phyloP scores from a whole-genome alignment of 2,797 vertebrate species.

The Syncerus caffer region DNA sequence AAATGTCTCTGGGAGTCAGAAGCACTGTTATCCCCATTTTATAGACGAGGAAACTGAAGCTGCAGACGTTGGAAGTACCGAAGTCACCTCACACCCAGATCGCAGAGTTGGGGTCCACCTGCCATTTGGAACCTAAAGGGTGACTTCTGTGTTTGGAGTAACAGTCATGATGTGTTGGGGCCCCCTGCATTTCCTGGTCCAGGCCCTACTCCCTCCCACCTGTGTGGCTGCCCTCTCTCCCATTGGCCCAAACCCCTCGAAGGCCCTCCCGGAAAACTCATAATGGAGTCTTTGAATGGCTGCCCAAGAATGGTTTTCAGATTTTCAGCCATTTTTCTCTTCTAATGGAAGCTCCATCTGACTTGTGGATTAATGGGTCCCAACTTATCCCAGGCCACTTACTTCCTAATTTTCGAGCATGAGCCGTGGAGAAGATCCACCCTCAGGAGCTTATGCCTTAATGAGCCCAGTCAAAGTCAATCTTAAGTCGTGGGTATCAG shows the following conservation, averaged over 20 bases:
- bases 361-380: slow-evolving; percentile 77
- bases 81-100: neutral
- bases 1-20: neutral
- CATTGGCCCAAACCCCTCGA: neutral
- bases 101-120: neutral
- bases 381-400: slow-evolving; percentile 74
- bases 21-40: neutral
- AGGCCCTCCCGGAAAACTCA: slow-evolving; percentile 70
- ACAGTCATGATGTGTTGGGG: neutral
- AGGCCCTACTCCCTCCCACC: neutral
- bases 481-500: neutral
- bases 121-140: neutral
- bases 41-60: neutral
- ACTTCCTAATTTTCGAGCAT: slow-evolving; percentile 77
- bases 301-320: slow-evolving; percentile 65
- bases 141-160: neutral
- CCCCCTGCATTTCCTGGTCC: neutral
- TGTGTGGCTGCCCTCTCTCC: neutral
- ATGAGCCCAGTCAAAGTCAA: slow-evolving; percentile 18
- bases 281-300: slow-evolving; percentile 78
- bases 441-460: slow-evolving; percentile 61
- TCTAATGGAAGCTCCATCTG: slow-evolving; percentile 76
- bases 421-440: slow-evolving; percentile 69
- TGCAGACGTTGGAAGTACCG: neutral
- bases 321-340: slow-evolving; percentile 68